A percentile compares a stretch with the other conserved stretches of the same genome.
phyloP scores from a whole-genome alignment of 2,113 vertebrate genomes.

The Nothobranchius kuhntae region DNA sequence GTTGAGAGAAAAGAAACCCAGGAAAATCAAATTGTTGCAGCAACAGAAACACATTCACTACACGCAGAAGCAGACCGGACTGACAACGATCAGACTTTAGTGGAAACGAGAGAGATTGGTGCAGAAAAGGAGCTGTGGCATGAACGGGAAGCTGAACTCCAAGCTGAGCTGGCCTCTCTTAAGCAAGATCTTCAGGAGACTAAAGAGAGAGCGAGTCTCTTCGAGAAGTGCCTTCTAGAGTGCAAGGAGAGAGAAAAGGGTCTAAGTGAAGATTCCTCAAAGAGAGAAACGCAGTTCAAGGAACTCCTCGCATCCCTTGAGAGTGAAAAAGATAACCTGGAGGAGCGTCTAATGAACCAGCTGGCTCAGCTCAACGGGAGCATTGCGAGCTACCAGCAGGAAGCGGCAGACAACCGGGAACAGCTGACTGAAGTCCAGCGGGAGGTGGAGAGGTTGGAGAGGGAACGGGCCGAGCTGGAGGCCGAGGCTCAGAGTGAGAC shows the following conservation, averaged over 20 bases:
- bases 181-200: constrained; percentile 50
- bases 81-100: constrained; percentile 23
- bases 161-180: constrained; percentile 45
- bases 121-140: constrained; percentile 63
- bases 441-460: constrained; percentile 79
- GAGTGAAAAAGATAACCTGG: constrained; percentile 92
- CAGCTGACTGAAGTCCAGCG: constrained; percentile 73
- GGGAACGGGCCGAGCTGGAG: constrained; percentile 78
- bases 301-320: constrained; percentile 81
- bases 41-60: constrained; percentile 21
- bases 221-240: constrained; percentile 64
- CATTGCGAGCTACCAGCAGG: constrained; percentile 95
- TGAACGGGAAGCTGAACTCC: constrained; percentile 50
- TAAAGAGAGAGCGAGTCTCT: constrained; percentile 31
- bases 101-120: constrained; percentile 58
- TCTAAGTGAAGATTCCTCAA: constrained; percentile 63
- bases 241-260: constrained; percentile 61
- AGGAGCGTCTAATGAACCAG: constrained; percentile 97
- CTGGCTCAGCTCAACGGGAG: constrained; percentile 95
- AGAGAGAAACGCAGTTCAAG: constrained; percentile 77
- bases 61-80: constrained; percentile 40
- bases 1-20: constrained; percentile 21
- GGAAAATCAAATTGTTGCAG: constrained; percentile 6
- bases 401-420: constrained; percentile 83
- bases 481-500: constrained; percentile 75